These are phyloP conservation scores for Listronotus bonariensis DNA, from an alignment of 1,140 invertebrate genomes.

Conservation along the genomic window DNA sequence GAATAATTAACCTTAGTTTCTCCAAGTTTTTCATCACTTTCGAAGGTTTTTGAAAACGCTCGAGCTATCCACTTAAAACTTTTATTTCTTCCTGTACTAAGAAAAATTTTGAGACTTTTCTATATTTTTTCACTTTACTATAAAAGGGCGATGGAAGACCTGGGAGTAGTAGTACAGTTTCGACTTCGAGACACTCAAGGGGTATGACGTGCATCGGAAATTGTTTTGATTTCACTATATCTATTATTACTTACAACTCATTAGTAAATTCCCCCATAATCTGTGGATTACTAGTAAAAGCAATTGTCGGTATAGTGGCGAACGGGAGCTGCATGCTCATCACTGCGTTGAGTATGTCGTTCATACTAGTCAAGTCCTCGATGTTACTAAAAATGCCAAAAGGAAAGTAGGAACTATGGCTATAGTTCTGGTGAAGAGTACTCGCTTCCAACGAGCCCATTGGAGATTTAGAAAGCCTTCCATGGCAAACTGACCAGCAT, in stretches of 20 bases:
- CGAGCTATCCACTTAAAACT: too few species aligned
- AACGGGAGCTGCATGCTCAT: slow-evolving; percentile 88
- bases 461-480: slow-evolving; percentile 88
- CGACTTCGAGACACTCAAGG: too few species aligned
- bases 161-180: too few species aligned
- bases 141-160: too few species aligned
- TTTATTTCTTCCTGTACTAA: too few species aligned
- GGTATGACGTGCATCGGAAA: too few species aligned
- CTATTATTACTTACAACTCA: slow-evolving; percentile 64
- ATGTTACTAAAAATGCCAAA: slow-evolving; percentile 78
- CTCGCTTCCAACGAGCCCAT: slow-evolving; percentile 89
- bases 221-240: too few species aligned
- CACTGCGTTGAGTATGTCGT: slow-evolving; percentile 87
- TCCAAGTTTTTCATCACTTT: too few species aligned
- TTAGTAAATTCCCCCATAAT: slow-evolving; percentile 89
- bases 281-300: slow-evolving; percentile 80
- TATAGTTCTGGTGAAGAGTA: slow-evolving; percentile 83
- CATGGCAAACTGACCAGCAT: slow-evolving; percentile 80
- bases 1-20: too few species aligned
- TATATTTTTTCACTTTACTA: too few species aligned
- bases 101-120: too few species aligned
- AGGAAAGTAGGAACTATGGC: slow-evolving; percentile 89
- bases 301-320: slow-evolving; percentile 86
- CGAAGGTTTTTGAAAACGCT: too few species aligned
- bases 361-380: slow-evolving; percentile 81